Percentiles rank a stretch among this genome's conserved stretches.
These are phyloP conservation scores for Odontomachus brunneus DNA, from an alignment of 1,140 invertebrate genomes.

Conservation along the genomic window DNA sequence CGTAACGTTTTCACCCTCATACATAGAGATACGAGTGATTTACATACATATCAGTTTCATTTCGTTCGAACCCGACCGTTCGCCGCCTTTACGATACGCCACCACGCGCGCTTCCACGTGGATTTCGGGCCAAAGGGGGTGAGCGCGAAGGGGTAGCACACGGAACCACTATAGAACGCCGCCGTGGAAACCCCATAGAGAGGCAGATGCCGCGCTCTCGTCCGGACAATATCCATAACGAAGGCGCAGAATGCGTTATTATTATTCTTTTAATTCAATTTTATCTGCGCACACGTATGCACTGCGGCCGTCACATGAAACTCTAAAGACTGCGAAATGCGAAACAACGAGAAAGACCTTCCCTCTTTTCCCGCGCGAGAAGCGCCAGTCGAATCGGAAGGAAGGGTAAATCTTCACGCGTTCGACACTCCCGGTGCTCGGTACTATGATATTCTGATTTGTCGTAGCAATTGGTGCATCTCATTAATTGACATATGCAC, in stretches of 20 bases:
- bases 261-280: constrained; percentile 69
- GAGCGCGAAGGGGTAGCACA: background rate
- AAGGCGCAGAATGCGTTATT: constrained; percentile 58
- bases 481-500: too few species aligned
- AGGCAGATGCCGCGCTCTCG: constrained; percentile 62
- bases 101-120: constrained; percentile 19
- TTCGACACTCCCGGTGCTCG: background rate
- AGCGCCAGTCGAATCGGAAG: background rate
- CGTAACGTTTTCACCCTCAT: constrained; percentile 70
- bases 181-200: constrained; percentile 27
- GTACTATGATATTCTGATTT: too few species aligned
- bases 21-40: constrained; percentile 76
- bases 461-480: too few species aligned
- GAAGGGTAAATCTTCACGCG: background rate
- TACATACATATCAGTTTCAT: constrained; percentile 79
- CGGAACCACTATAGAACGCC: constrained; percentile 11
- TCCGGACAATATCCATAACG: constrained; percentile 53
- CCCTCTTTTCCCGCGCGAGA: background rate
- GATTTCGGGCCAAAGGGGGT: constrained; percentile 5
- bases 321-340: background rate
- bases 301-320: background rate
- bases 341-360: background rate
- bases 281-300: constrained; percentile 8
- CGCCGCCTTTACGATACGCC: constrained; percentile 31
- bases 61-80: constrained; percentile 60